A percentile compares a stretch with the other conserved stretches of the same genome.
phyloP scores from a whole-genome alignment of 2,797 vertebrate genomes.

The Sebastes oblongus region DNA sequence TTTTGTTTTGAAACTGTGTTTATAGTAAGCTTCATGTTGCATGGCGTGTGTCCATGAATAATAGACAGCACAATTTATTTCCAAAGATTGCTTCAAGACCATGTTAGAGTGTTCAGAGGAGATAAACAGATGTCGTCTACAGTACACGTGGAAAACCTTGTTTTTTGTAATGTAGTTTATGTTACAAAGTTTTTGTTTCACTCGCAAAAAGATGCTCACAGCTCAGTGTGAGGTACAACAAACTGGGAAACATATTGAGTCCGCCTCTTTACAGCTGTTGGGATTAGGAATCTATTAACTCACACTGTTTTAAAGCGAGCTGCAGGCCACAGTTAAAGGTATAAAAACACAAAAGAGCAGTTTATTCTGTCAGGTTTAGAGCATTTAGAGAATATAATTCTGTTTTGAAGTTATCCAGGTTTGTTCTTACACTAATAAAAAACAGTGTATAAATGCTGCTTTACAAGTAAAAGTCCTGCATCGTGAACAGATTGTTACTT shows the following conservation, averaged over 20 bases:
- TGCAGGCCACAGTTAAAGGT: background rate
- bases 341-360: background rate
- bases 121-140: conserved; percentile 85
- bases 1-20: conserved; percentile 52
- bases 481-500: background rate
- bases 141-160: conserved; percentile 71
- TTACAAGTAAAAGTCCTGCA: background rate
- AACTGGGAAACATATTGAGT: background rate
- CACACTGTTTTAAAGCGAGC: background rate
- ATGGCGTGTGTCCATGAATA: conserved; percentile 24
- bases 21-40: conserved; percentile 45
- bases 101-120: conserved; percentile 74
- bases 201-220: background rate
- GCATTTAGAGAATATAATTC: background rate
- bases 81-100: conserved; percentile 39
- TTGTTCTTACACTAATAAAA: background rate
- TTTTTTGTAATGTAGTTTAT: conserved; percentile 15
- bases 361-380: background rate
- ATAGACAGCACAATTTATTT: conserved; percentile 40
- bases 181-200: conserved; percentile 33
- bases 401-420: background rate
- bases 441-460: background rate
- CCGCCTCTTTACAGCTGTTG: background rate
- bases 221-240: conserved; percentile 24
- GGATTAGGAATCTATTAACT: background rate